Percentiles rank a stretch among this genome's conserved stretches.
Evolutionary conservation across 2,113 vertebrate genomes (phyloP).

Genomic region (Columba livia): DNA sequence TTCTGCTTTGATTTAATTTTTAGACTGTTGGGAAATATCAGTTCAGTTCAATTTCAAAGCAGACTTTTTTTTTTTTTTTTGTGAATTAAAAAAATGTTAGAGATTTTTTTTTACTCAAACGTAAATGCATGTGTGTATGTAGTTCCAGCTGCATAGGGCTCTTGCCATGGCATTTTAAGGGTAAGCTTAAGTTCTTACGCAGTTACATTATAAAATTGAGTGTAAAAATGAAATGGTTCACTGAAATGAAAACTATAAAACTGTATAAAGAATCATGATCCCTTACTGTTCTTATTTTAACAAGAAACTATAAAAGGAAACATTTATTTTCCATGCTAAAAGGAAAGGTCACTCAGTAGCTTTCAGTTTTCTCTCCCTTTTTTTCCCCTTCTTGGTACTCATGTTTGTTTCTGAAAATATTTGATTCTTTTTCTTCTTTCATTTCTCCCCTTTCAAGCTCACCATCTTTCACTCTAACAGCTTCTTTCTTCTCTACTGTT

Average conservation of each 20-base stretch:
- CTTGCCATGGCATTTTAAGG: not conserved
- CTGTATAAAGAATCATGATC: slow-evolving; percentile 29
- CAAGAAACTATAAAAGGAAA: slow-evolving; percentile 66
- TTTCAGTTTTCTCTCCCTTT: slow-evolving; percentile 39
- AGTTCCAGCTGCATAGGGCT: not conserved
- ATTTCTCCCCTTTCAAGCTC: slow-evolving; percentile 50
- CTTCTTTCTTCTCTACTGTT: slow-evolving; percentile 47
- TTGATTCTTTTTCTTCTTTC: slow-evolving; percentile 37
- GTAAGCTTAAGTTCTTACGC: not conserved
- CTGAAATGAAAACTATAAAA: slow-evolving; percentile 35
- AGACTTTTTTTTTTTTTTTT: not conserved
- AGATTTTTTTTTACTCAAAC: not conserved
- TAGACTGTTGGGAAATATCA: not conserved
- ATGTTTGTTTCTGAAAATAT: slow-evolving; percentile 36
- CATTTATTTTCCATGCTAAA: slow-evolving; percentile 51
- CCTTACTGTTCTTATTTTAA: slow-evolving; percentile 48
- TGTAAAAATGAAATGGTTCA: slow-evolving; percentile 32
- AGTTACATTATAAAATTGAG: slow-evolving; percentile 38
- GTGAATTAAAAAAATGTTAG: not conserved
- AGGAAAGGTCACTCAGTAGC: slow-evolving; percentile 64
- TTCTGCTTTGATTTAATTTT: slow-evolving; percentile 23
- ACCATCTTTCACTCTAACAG: slow-evolving; percentile 59
- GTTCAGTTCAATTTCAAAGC: not conserved
- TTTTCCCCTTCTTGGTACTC: not conserved
- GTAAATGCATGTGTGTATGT: not conserved